Evolutionary conservation across 2,888 invertebrate genomes (phyloP), one percentile per base, ranked within the genome.

Genomic region (Drosophila borealis): DNA sequence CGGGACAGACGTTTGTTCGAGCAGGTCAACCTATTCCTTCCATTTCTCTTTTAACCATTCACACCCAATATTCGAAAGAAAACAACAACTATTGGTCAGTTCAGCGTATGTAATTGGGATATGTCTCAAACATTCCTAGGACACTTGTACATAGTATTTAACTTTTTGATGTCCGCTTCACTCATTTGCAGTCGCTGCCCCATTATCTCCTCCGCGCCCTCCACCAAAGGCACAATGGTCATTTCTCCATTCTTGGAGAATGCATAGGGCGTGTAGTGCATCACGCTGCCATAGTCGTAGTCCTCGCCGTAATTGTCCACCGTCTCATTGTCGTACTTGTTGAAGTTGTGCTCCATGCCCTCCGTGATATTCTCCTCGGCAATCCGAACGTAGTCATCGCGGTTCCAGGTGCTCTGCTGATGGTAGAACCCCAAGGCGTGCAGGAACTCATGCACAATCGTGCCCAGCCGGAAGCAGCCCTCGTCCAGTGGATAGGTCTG

Each of bases 391-490:
- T 93, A 95, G 21, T 95, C 93, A 87, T 97, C 96, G 0, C 96
- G 93, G 88, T 96, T 95, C 4, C 93, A 94, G 0, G 96, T 94
- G 84, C 95, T 96, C 90, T 97, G 97, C 87, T 96, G 96, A 89
- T 97, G 97, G 89, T 95, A 93, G 91, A 97, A 97, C 0, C 97
- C 97, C 6, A 95, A 87, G 0, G 95, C 95, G 82, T 97, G 97
- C 90, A 97, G 94, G 63, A 97, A 92, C 90, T 97, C 97, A 81
- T 97, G 97, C 3, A 96, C 92, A 0, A 96, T 94, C 0, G 96
- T 96, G 3, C 90, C 92, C 44, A 90, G 53, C 2, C 90, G 88
- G 73, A 91, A 92, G 45, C 92, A 92, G 0, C 92, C 92, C 1
- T 14, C 13, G 11, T 89, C 90, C 13, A 91, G 33, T 0, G 64